phyloP scores from a whole-genome alignment of 2,113 vertebrate genomes.

The Phodopus roborovskii region DNA sequence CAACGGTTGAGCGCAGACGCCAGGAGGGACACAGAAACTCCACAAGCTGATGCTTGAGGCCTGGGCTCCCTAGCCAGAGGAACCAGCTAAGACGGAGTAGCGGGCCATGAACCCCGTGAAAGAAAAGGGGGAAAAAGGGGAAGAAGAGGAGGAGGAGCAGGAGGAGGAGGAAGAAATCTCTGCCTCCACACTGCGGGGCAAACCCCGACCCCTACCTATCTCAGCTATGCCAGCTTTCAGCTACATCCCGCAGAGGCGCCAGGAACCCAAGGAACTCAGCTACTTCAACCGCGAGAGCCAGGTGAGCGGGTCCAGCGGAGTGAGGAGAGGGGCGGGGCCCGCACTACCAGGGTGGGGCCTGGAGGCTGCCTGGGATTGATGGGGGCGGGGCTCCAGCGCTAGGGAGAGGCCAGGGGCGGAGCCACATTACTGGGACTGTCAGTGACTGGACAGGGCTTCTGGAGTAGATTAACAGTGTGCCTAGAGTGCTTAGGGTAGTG shows the following conservation, averaged over 20 bases:
- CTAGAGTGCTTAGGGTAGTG: accelerated
- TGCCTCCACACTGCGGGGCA: neutral
- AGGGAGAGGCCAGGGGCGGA: neutral
- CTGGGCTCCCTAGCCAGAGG: neutral
- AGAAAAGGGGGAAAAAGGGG: neutral
- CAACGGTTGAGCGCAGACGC: neutral
- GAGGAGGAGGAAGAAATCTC: conserved; percentile 23
- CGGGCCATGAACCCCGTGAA: neutral
- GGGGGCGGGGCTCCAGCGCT: neutral
- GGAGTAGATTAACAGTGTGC: accelerated
- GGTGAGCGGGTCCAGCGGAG: conserved; percentile 66
- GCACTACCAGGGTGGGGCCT: accelerated
- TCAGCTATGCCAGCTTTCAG: conserved; percentile 78
- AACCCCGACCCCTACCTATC: conserved; percentile 38
- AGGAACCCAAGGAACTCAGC: conserved; percentile 81
- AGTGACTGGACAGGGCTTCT: accelerated
- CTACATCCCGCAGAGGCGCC: conserved; percentile 76
- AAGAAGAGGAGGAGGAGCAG: neutral
- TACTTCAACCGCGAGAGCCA: conserved; percentile 75
- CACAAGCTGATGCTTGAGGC: neutral
- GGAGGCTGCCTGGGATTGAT: accelerated
- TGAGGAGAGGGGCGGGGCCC: accelerated
- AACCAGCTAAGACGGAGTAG: neutral
- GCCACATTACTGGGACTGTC: neutral
- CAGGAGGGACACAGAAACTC: neutral